Percentiles rank a stretch among this genome's conserved stretches.
Evolutionary conservation across 2,888 invertebrate genomes (phyloP).

Genomic region (Pelosia muscerda): DNA sequence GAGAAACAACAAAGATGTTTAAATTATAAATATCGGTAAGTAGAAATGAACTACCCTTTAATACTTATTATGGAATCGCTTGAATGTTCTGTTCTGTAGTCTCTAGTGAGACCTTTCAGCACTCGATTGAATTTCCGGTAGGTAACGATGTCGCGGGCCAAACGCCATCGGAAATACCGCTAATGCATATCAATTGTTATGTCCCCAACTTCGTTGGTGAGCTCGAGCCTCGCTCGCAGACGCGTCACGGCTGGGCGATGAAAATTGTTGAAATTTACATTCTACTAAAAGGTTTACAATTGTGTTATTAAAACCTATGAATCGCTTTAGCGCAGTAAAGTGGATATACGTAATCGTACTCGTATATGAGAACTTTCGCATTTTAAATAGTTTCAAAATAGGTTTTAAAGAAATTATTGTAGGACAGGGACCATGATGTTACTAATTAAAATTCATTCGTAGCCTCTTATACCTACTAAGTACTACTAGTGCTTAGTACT

Average conservation of each 20-base stretch:
- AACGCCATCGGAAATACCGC: conserved; percentile 79
- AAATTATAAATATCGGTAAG: background rate
- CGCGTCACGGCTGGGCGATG: background rate
- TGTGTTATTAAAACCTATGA: background rate
- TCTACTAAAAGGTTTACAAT: conserved; percentile 3
- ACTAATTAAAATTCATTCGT: no score
- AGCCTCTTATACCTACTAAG: no score
- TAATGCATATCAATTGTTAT: conserved; percentile 86
- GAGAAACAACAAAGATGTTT: background rate
- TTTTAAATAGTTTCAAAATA: background rate
- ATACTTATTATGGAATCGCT: background rate
- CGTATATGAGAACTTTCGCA: background rate
- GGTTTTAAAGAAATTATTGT: no score
- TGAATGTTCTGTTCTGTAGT: background rate
- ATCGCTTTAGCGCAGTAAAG: background rate
- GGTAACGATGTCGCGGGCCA: conserved; percentile 75
- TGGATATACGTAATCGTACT: no score
- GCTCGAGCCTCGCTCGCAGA: background rate
- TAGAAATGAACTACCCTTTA: background rate
- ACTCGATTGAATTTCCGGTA: conserved; percentile 84
- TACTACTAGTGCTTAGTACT: no score
- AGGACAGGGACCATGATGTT: no score
- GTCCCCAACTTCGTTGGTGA: conserved; percentile 71
- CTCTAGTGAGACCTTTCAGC: conserved; percentile 61
- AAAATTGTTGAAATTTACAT: background rate